Base-by-base conservation (phyloP, 1,140 invertebrate species). In the Neoseiulus cucumeris region DNA sequence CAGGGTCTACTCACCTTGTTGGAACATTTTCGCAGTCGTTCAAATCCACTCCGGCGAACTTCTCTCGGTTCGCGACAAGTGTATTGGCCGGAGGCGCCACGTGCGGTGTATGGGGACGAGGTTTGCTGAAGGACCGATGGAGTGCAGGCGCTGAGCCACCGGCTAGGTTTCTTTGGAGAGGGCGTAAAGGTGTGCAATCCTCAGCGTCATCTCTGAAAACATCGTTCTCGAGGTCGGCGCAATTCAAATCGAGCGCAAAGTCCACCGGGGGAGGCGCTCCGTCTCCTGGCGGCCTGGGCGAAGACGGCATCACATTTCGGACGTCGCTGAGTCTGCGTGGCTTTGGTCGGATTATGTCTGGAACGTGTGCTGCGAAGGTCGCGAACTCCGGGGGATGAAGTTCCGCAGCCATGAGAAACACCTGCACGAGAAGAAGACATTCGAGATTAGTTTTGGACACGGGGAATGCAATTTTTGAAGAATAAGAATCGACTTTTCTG, bases 291-390 rank as follows among this genome's bases (percentile, higher is more conserved):
- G 30, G 25, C 65, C 42, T 42, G 18, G 33, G 25, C 39, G 65
- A 9, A 55, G 68, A 44, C 68, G 65, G 44, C 66, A 67, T 41
- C 68, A 67, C 51, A 51, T 64, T 64, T 22, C 66, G 69, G 64
- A 68, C 68, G 42, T 68, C 67, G 65, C 66, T 66, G 41, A 70
- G 29, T 17, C 69, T 64, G 14, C 87, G 80, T 4, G 87, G 87
- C 75, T 89, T 90, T 9, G 87, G 87, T 69, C 87, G 78, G 65
- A 90, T 80, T 73, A 90, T 89, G 75, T 90, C 87, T 75, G 88
- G 86, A 70, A 83, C 85, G 67, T 82, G 51, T 14, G 51, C 51
- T 25, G 51, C 51, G 22, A 59, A 59, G 25, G 51, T 25, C 51
- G 51, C 14, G 51, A 59, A 59, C 51, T 59, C 51, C 14, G 51